Conservation (phyloP, 2,797 vertebrate species). For the Arnoldichthys spilopterus region DNA sequence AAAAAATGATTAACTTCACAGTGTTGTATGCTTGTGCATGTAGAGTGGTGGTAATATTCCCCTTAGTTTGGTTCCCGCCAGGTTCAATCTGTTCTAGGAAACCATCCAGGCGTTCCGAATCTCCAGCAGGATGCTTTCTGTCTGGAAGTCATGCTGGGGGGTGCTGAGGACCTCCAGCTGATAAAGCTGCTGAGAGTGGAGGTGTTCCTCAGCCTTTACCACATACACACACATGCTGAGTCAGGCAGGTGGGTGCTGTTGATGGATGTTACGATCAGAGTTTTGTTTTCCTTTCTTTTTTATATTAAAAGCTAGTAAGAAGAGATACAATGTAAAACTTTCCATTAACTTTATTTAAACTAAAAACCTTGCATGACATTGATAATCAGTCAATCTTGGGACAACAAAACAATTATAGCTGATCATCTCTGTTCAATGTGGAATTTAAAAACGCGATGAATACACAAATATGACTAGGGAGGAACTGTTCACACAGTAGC, state of each 20-base stretch:
- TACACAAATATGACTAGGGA: too few species aligned
- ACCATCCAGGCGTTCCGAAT: conserved; percentile 37
- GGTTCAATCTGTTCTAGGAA: conserved; percentile 65
- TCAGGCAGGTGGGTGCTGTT: not conserved
- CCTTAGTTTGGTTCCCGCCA: conserved; percentile 68
- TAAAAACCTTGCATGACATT: too few species aligned
- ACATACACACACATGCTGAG: not conserved
- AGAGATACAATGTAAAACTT: too few species aligned
- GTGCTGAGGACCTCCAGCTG: conserved; percentile 20
- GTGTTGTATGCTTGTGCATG: conserved; percentile 58
- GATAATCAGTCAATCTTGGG: too few species aligned
- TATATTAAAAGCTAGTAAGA: too few species aligned
- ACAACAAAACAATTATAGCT: too few species aligned
- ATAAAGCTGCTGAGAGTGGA: conserved; percentile 29
- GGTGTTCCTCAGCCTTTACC: conserved; percentile 5
- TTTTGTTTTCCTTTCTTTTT: not conserved
- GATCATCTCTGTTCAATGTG: too few species aligned
- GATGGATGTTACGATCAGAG: not conserved
- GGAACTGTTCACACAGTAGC: too few species aligned
- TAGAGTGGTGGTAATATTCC: conserved; percentile 58
- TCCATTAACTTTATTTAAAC: too few species aligned
- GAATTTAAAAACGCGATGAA: too few species aligned
- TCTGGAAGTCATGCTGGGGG: conserved; percentile 26
- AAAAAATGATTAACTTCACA: not conserved
- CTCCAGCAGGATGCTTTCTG: conserved; percentile 12